These are phyloP conservation scores for Drosophila subobscura DNA, from an alignment of 1,140 invertebrate genomes.

Conservation along the genomic window DNA sequence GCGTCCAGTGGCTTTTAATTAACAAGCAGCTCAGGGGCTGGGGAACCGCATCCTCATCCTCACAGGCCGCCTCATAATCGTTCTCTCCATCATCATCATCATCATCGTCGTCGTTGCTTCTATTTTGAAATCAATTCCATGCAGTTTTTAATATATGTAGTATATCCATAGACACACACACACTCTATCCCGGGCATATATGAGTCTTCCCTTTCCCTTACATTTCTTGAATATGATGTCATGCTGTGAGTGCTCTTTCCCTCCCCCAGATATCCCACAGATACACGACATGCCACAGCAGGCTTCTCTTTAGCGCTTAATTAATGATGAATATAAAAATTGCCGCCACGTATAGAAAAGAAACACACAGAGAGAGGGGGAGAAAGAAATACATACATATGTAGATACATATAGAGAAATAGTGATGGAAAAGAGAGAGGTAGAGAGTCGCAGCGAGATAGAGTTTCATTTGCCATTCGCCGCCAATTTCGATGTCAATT, in stretches of 20 bases:
- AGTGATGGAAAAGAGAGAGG: not conserved
- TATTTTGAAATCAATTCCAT: slow-evolving; percentile 80
- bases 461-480: slow-evolving; percentile 36
- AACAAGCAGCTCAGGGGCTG: slow-evolving; percentile 66
- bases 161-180: slow-evolving; percentile 34
- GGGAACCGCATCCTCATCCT: slow-evolving; percentile 26
- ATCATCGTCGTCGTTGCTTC: slow-evolving; percentile 48
- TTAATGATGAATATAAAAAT: slow-evolving; percentile 82
- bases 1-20: slow-evolving; percentile 80
- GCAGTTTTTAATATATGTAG: slow-evolving; percentile 67
- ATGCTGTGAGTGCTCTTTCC: slow-evolving; percentile 52
- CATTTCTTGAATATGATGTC: slow-evolving; percentile 73
- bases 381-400: too few species aligned
- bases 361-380: not conserved
- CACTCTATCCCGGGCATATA: slow-evolving; percentile 28
- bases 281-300: slow-evolving; percentile 43
- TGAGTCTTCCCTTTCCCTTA: slow-evolving; percentile 51
- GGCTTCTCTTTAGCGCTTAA: slow-evolving; percentile 79
- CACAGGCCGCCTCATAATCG: slow-evolving; percentile 23
- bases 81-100: slow-evolving; percentile 35
- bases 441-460: not conserved
- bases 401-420: not conserved
- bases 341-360: slow-evolving; percentile 48
- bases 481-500: slow-evolving; percentile 57
- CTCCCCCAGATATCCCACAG: slow-evolving; percentile 38